Evolutionary conservation across 2,113 vertebrate species (phyloP).

Genomic region (Lethenteron camtschaticum): DNA sequence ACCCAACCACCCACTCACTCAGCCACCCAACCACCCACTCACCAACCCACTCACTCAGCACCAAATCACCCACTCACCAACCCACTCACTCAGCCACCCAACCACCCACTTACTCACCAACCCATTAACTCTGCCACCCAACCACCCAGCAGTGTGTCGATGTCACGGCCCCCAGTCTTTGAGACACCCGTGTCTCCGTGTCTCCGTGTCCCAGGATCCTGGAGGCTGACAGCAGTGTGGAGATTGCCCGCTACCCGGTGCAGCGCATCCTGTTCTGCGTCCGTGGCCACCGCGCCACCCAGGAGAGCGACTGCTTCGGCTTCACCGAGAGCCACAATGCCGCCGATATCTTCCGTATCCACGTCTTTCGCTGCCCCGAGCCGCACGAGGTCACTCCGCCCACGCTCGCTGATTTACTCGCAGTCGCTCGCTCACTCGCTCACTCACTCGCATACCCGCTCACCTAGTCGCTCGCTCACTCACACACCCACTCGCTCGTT

Average conservation of each 20-base stretch:
- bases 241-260: conserved; percentile 93
- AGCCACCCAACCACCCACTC: too few species aligned
- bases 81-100: too few species aligned
- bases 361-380: conserved; percentile 93
- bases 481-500: neutral
- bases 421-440: neutral
- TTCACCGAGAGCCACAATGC: conserved; percentile 98
- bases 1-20: too few species aligned
- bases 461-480: neutral
- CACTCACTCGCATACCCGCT: neutral
- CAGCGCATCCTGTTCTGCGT: conserved; percentile 98
- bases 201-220: conserved; percentile 34
- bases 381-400: conserved; percentile 67
- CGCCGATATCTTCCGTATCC: conserved; percentile 92
- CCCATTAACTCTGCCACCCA: too few species aligned
- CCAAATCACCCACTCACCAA: too few species aligned
- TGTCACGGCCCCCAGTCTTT: too few species aligned
- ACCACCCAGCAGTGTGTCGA: too few species aligned
- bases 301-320: conserved; percentile 91
- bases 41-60: too few species aligned
- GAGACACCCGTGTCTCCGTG: too few species aligned
- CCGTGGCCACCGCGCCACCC: conserved; percentile 70
- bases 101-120: too few species aligned
- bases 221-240: conserved; percentile 63
- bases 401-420: neutral